Conservation (phyloP, 2,888 invertebrate species). For the Monoplex corrugatus region DNA sequence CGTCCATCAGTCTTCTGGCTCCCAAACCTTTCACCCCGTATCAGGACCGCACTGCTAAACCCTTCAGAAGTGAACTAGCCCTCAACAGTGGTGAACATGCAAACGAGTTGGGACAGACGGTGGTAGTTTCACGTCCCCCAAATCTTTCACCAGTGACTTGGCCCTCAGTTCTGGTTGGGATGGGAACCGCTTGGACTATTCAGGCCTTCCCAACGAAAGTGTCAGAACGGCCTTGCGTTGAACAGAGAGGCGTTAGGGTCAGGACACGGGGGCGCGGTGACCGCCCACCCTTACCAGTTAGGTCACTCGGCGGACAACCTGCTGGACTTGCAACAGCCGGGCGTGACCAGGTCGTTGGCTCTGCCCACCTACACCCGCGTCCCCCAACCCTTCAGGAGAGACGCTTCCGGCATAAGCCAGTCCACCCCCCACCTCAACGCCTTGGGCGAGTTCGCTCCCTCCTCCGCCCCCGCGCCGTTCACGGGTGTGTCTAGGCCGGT, state of each 20-base stretch:
- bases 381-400: slow-evolving; percentile 34
- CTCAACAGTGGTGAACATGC: slow-evolving; percentile 11
- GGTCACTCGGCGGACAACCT: slow-evolving; percentile 18
- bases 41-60: slow-evolving; percentile 53
- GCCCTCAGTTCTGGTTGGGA: slow-evolving; percentile 43
- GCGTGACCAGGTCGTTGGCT: not conserved
- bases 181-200: not conserved
- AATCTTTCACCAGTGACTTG: slow-evolving; percentile 51
- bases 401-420: not conserved
- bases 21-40: slow-evolving; percentile 74
- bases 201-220: not conserved
- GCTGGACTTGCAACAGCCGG: not conserved
- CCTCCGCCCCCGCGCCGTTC: not conserved
- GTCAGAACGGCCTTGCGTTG: not conserved
- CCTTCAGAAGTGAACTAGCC: slow-evolving; percentile 56
- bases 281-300: slow-evolving; percentile 7
- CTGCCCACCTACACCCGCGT: slow-evolving; percentile 28
- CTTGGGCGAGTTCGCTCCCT: not conserved
- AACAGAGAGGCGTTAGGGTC: not conserved
- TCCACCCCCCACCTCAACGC: slow-evolving; percentile 28
- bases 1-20: slow-evolving; percentile 70
- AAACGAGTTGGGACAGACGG: not conserved
- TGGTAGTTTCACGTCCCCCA: not conserved
- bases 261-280: not conserved
- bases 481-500: not conserved